Conservation (phyloP, 2,797 vertebrate genomes). For the Acridotheres tristis region DNA sequence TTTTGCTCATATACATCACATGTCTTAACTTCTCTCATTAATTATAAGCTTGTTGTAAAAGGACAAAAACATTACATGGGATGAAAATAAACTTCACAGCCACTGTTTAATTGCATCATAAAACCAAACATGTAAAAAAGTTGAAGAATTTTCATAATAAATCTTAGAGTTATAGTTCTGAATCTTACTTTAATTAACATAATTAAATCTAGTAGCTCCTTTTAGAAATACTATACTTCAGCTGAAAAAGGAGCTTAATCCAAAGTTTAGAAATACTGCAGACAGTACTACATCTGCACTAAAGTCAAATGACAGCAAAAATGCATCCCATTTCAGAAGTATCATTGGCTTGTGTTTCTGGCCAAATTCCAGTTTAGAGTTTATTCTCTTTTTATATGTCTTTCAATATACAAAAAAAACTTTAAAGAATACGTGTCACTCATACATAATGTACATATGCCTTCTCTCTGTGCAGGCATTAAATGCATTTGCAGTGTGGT, state of each 20-base stretch:
- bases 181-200: slow-evolving; percentile 44
- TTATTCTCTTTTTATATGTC: not conserved
- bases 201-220: slow-evolving; percentile 21
- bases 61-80: not conserved
- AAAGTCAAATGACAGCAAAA: slow-evolving; percentile 19
- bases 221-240: slow-evolving; percentile 17
- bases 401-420: not conserved
- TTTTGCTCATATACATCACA: not conserved
- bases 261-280: not conserved
- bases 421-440: not conserved
- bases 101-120: slow-evolving; percentile 39
- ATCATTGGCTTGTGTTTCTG: not conserved
- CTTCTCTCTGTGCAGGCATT: not conserved
- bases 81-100: slow-evolving; percentile 27
- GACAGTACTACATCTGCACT: not conserved
- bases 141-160: slow-evolving; percentile 23
- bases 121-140: slow-evolving; percentile 27
- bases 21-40: slow-evolving; percentile 24
- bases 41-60: slow-evolving; percentile 38
- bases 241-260: not conserved
- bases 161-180: slow-evolving; percentile 1
- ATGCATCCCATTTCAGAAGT: not conserved
- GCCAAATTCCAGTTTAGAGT: not conserved
- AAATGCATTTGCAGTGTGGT: not conserved
- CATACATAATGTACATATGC: not conserved